Evolutionary conservation across 2,797 vertebrate species (phyloP).

Genomic region (Urophycis tenuis): DNA sequence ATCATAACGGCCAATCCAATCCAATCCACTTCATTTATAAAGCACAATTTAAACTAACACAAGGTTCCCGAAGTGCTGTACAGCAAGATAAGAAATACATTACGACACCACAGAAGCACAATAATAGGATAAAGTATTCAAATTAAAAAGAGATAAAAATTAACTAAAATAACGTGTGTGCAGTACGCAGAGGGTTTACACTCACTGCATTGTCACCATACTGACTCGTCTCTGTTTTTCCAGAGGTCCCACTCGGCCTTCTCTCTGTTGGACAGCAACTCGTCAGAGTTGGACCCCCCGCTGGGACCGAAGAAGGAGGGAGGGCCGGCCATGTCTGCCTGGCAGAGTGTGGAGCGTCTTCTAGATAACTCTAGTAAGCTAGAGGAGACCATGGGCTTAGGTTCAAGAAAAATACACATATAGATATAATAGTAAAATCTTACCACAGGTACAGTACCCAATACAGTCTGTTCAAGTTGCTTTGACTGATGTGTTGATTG

Average conservation of each 20-base stretch:
- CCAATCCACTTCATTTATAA: no score
- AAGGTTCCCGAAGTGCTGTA: no score
- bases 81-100: no score
- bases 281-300: constrained; percentile 23
- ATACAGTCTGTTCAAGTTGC: neutral
- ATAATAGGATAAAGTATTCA: no score
- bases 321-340: constrained; percentile 62
- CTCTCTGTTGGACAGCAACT: constrained; percentile 51
- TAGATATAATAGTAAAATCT: neutral
- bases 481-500: neutral
- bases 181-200: neutral
- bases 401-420: neutral
- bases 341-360: constrained; percentile 77
- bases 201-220: neutral
- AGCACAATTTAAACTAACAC: no score
- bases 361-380: constrained; percentile 79
- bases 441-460: no score
- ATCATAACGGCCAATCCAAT: no score
- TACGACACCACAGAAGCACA: no score
- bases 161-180: no score
- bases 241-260: constrained; percentile 64
- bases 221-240: constrained; percentile 5
- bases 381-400: neutral
- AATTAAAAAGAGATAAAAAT: no score
- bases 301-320: constrained; percentile 55